Percentiles rank a stretch among this genome's conserved stretches.
These are phyloP conservation scores for Parelbella ahira DNA, from an alignment of 2,888 invertebrate species.

Conservation along the genomic window DNA sequence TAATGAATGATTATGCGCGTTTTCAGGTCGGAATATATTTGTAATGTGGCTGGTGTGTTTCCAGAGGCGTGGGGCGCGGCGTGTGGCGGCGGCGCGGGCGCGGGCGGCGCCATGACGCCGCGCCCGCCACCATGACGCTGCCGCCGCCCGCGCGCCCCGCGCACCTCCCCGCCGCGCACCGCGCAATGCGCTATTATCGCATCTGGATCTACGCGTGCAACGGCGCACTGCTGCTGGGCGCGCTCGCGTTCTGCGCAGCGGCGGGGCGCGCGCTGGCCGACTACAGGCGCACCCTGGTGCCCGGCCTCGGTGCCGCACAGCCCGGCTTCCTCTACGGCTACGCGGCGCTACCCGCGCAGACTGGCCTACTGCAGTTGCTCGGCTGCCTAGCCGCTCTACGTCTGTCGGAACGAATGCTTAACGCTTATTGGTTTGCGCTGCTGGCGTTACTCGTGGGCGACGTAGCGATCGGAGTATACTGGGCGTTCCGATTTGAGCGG, in stretches of 20 bases:
- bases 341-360: conserved; percentile 88
- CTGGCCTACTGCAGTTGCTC: conserved; percentile 84
- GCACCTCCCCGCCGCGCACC: conserved; percentile 78
- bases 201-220: conserved; percentile 97
- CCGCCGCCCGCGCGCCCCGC: conserved; percentile 80
- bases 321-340: conserved; percentile 92
- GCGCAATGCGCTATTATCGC: conserved; percentile 89
- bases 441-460: conserved; percentile 90
- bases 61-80: conserved; percentile 79
- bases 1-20: too few species aligned
- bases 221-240: conserved; percentile 91
- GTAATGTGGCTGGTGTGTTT: conserved; percentile 36
- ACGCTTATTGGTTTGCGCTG: conserved; percentile 91
- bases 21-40: too few species aligned
- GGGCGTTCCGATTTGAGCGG: conserved; percentile 89
- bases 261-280: conserved; percentile 86
- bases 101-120: conserved; percentile 79
- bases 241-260: conserved; percentile 88
- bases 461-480: conserved; percentile 90
- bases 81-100: conserved; percentile 79
- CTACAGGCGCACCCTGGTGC: conserved; percentile 86
- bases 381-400: conserved; percentile 91
- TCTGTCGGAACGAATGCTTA: conserved; percentile 89
- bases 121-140: conserved; percentile 80
- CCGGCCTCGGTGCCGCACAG: conserved; percentile 87